phyloP scores from a whole-genome alignment of 2,888 invertebrate species.

The Argynnis bischoffii region DNA sequence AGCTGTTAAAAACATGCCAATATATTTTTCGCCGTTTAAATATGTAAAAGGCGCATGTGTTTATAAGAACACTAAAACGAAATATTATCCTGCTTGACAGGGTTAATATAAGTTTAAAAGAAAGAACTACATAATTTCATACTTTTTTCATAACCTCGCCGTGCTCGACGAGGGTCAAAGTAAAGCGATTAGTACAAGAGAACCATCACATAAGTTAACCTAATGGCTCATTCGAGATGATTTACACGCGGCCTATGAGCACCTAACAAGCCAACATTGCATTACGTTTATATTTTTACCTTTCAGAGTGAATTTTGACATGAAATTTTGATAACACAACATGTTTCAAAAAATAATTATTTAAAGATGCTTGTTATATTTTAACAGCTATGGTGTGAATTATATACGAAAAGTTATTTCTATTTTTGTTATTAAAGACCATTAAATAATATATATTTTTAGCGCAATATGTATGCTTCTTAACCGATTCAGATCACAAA shows the following conservation, averaged over 20 bases:
- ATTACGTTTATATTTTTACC: constrained; percentile 23
- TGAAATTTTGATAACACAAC: neutral
- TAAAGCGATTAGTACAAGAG: constrained; percentile 27
- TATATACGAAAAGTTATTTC: too few relatives aligned
- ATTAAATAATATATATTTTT: too few relatives aligned
- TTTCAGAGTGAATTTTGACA: constrained; percentile 8
- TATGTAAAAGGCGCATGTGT: neutral
- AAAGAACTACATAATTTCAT: constrained; percentile 10
- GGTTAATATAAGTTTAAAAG: constrained; percentile 15
- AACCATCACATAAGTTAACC: constrained; percentile 37
- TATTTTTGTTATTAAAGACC: too few relatives aligned
- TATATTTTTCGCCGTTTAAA: neutral
- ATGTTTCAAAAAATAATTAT: neutral
- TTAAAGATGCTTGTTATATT: too few relatives aligned
- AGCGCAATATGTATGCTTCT: too few relatives aligned
- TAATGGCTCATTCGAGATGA: constrained; percentile 40
- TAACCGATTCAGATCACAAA: too few relatives aligned
- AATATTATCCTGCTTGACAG: neutral
- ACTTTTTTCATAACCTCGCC: constrained; percentile 18
- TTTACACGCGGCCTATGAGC: constrained; percentile 29
- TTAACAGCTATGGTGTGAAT: too few relatives aligned
- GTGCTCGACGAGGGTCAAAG: constrained; percentile 19
- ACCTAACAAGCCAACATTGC: constrained; percentile 28
- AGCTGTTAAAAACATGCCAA: neutral
- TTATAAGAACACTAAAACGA: neutral